phyloP scores from a whole-genome alignment of 2,113 vertebrate species.

The Ciconia maguari region DNA sequence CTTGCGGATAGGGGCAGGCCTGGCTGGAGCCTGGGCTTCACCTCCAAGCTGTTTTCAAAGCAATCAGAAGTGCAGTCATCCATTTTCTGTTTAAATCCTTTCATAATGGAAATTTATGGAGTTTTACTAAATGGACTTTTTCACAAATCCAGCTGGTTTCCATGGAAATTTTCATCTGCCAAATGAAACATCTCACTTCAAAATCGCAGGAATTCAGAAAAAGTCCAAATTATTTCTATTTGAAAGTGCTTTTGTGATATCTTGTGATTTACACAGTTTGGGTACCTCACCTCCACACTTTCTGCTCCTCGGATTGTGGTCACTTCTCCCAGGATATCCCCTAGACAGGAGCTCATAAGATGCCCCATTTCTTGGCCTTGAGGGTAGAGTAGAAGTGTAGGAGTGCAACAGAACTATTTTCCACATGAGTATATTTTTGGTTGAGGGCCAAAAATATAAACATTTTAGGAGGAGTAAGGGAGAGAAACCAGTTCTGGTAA shows the following conservation, averaged over 20 bases:
- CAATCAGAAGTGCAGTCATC: neutral
- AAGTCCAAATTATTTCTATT: neutral
- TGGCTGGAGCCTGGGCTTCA: neutral
- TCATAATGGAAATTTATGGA: neutral
- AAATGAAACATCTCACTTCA: neutral
- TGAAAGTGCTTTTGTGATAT: neutral
- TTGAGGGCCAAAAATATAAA: neutral
- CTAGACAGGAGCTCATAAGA: neutral
- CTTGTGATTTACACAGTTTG: neutral
- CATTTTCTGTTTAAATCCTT: neutral
- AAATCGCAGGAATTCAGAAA: neutral
- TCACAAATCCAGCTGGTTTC: neutral
- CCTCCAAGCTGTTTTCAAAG: neutral
- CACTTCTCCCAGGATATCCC: neutral
- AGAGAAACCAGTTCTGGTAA: neutral
- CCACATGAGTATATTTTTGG: neutral
- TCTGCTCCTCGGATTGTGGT: neutral
- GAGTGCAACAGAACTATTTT: neutral
- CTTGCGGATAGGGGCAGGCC: neutral
- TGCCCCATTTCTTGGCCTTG: neutral
- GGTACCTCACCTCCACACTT: neutral
- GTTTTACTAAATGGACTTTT: neutral
- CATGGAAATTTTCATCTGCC: neutral
- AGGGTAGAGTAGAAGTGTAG: neutral
- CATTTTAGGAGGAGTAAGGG: neutral